A percentile compares a stretch with the other conserved stretches of the same genome.
Evolutionary conservation across 35 echinoderm and acorn worm genomes (phyloP).

Genomic region (Ptychodera flava): DNA sequence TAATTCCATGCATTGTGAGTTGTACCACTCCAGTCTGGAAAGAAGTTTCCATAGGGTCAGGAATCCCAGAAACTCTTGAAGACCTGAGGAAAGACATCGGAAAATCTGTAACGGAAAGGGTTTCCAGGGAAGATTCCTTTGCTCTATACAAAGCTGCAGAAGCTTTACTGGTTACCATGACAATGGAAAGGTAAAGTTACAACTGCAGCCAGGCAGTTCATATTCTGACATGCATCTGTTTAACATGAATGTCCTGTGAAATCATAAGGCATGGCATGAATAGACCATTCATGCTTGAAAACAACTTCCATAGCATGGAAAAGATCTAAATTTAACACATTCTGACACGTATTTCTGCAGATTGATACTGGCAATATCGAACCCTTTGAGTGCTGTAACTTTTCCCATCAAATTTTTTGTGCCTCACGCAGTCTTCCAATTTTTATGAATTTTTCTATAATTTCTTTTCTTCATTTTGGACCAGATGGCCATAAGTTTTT

Average conservation of each 20-base stretch:
- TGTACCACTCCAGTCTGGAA: slow-evolving; percentile 53
- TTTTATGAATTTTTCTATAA: no score
- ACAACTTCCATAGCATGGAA: no score
- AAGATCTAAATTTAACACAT: no score
- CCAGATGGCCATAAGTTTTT: no score
- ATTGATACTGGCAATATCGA: no score
- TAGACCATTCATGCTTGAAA: no score
- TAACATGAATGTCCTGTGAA: neutral
- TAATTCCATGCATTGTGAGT: slow-evolving; percentile 40
- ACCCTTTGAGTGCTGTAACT: no score
- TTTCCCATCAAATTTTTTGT: no score
- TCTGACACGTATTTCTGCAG: no score
- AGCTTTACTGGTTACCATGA: neutral
- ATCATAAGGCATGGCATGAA: no score
- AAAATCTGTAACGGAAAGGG: neutral
- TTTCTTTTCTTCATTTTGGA: no score
- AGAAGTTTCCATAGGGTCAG: neutral
- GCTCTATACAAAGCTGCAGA: neutral
- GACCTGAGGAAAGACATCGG: neutral
- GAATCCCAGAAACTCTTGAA: neutral
- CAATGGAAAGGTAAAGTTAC: neutral
- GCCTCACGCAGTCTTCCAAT: no score
- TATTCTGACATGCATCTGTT: neutral
- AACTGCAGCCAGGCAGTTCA: neutral
- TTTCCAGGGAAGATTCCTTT: neutral